A percentile compares a stretch with the other conserved stretches of the same genome.
Evolutionary conservation across 2,888 invertebrate genomes (phyloP).

Genomic region (Sinotaia quadrata): DNA sequence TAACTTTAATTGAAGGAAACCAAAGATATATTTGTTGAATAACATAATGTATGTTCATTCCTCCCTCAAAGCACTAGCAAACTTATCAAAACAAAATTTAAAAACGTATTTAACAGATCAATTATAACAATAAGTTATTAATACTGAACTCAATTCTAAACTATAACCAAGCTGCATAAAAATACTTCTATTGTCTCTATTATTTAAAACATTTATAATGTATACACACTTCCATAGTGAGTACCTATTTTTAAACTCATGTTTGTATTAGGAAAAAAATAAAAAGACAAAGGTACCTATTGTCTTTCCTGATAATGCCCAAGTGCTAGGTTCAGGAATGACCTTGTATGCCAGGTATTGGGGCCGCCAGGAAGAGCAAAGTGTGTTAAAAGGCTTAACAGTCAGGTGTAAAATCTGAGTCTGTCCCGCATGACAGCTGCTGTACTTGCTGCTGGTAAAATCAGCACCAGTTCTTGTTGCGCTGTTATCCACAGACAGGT

Average conservation of each 20-base stretch:
- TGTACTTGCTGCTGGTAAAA: conserved; percentile 72
- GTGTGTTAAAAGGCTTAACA: conserved; percentile 51
- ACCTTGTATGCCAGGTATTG: conserved; percentile 89
- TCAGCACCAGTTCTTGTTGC: not conserved
- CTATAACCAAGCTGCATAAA: too few relatives aligned
- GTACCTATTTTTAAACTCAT: not conserved
- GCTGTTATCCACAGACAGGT: conserved; percentile 22
- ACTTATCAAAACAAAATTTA: not conserved
- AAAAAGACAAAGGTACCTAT: conserved; percentile 78
- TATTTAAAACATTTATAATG: too few relatives aligned
- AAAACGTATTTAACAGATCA: too few relatives aligned
- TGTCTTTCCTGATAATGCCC: conserved; percentile 93
- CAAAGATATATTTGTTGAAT: too few relatives aligned
- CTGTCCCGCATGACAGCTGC: conserved; percentile 90
- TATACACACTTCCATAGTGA: too few relatives aligned
- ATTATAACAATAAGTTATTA: too few relatives aligned
- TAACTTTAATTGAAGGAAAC: too few relatives aligned
- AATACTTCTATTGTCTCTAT: too few relatives aligned
- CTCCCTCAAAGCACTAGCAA: not conserved
- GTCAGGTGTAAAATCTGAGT: conserved; percentile 77
- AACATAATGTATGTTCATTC: not conserved
- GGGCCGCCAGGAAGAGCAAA: conserved; percentile 73
- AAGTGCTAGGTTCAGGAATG: conserved; percentile 90
- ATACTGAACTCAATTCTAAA: too few relatives aligned
- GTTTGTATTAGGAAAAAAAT: not conserved